Evolutionary conservation across 2,113 vertebrate genomes (phyloP), one percentile per base, ranked within the genome.

Genomic region (Passer domesticus): DNA sequence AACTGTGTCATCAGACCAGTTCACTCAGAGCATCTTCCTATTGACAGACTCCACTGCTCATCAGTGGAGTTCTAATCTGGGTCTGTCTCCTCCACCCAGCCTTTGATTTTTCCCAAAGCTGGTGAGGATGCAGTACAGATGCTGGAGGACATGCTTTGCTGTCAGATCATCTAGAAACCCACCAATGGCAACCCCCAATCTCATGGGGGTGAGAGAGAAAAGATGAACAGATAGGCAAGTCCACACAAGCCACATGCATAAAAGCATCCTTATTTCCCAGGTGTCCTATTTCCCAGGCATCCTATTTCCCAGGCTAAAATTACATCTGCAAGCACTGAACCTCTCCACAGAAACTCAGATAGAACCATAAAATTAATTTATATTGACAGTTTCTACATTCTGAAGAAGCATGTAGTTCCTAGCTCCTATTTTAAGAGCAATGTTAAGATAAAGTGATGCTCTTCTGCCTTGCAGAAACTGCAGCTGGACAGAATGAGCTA

Each of bases 51-150:
- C 35, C 35, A 37, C 35, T 73, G 20, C 11, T 59, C 23, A 49
- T 41, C 63, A 41, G 0, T 37, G 37, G n/a, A 28, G 9, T 18
- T 49, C 46, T 69, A 28, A 62, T 46, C 46, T 41, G 20, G 6
- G 20, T 24, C 20, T 43, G 10, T 68, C 11, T 88, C 53, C 19
- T 75, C 18, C 56, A 15, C 11, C 6, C 44, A 88, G 27, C 7
- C 18, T 82, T 72, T 60, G 30, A 75, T 52, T 90, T 85, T 90
- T 73, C 37, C 31, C 41, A 53, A 8, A 66, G 27, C 15, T 73
- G 37, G n/a, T 64, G 62, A 78, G 11, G 49, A 60, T 60, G 23
- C 0, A 0, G 21, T 59, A 66, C 2, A 0, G 0, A 9, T 20
- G 2, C 12, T 20, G 28, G 16, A 74, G 23, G 21, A 75, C 3